phyloP scores from a whole-genome alignment of 2,888 invertebrate species.

The Notocelia uddmanniana region DNA sequence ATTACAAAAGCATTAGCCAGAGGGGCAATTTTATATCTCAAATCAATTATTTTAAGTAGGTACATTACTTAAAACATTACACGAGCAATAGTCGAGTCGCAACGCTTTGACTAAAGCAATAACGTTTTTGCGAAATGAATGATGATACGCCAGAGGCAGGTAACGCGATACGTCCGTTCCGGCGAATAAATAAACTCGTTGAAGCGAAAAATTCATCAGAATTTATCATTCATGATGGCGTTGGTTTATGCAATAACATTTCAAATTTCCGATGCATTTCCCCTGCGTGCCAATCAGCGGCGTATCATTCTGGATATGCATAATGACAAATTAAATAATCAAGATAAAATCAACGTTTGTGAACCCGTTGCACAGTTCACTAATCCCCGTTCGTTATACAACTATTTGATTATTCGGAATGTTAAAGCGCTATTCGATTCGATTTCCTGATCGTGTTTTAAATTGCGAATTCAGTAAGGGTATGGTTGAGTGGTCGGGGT shows the following conservation, averaged over 20 bases:
- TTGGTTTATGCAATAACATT: constrained; percentile 59
- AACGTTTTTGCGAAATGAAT: constrained; percentile 74
- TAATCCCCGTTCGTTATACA: constrained; percentile 29
- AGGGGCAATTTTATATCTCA: constrained; percentile 73
- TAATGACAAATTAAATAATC: constrained; percentile 49
- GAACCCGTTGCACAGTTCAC: constrained; percentile 34
- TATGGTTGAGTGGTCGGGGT: constrained; percentile 23
- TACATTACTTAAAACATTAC: constrained; percentile 71
- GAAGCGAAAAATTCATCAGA: constrained; percentile 75
- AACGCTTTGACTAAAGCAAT: constrained; percentile 66
- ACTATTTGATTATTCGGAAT: constrained; percentile 37
- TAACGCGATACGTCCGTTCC: constrained; percentile 70
- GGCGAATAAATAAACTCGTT: constrained; percentile 77
- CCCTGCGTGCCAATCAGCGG: constrained; percentile 45
- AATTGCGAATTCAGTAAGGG: constrained; percentile 32
- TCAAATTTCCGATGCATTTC: constrained; percentile 48
- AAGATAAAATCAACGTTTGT: constrained; percentile 38
- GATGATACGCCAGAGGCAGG: constrained; percentile 72
- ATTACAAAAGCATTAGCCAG: constrained; percentile 52
- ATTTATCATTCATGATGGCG: constrained; percentile 69
- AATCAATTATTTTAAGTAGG: constrained; percentile 74
- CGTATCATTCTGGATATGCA: constrained; percentile 34
- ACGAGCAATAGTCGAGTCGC: constrained; percentile 61
- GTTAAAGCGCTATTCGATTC: constrained; percentile 26
- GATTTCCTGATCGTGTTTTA: constrained; percentile 39